Conservation (phyloP, 2,113 vertebrate genomes). For the Labrus mixtus region DNA sequence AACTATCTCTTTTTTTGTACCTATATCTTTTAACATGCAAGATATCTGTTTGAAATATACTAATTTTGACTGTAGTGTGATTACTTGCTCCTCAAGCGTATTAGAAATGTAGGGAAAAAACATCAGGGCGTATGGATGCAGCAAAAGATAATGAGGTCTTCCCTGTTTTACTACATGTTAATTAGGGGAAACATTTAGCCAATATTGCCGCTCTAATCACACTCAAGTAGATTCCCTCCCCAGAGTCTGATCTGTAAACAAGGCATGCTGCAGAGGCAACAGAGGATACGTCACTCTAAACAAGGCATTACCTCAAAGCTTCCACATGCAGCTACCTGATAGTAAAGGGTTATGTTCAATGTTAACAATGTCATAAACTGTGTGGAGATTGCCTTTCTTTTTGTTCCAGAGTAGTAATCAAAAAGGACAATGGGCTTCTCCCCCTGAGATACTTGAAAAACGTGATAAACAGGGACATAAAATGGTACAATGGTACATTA, state of each 20-base stretch:
- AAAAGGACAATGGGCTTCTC: background rate
- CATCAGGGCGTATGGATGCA: conserved; percentile 15
- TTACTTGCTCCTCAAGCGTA: background rate
- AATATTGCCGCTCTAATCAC: conserved; percentile 66
- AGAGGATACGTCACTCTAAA: conserved; percentile 19
- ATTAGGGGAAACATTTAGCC: conserved; percentile 63
- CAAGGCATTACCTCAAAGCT: conserved; percentile 16
- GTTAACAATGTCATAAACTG: conserved; percentile 24
- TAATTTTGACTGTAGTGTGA: background rate
- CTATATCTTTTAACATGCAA: no score
- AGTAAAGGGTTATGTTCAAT: conserved; percentile 25
- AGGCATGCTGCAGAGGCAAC: conserved; percentile 5
- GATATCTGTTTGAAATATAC: no score
- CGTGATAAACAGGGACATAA: background rate
- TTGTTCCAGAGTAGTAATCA: background rate
- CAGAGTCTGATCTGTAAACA: conserved; percentile 45
- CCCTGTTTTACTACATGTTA: conserved; percentile 55
- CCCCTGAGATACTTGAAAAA: background rate
- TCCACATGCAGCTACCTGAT: conserved; percentile 21
- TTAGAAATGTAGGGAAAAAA: conserved; percentile 2
- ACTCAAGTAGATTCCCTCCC: conserved; percentile 54
- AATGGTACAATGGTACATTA: no score
- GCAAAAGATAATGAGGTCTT: conserved; percentile 29
- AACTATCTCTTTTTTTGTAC: no score
- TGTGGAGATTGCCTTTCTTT: background rate